Base-by-base conservation (phyloP, 2,797 vertebrate species). In the Helicolenus hilgendorfi region DNA sequence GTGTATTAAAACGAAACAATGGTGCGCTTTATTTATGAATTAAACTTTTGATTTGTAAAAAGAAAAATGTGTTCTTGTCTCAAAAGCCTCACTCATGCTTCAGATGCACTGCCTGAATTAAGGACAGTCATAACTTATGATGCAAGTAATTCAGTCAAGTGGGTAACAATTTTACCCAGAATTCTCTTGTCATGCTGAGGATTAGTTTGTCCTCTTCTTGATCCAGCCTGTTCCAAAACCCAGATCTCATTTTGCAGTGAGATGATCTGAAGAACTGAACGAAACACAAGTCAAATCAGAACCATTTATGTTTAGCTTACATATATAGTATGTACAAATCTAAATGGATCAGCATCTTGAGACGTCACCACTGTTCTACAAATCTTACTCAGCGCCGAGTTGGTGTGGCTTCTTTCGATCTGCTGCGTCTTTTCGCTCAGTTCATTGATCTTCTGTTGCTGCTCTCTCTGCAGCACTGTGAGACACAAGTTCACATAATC, bases 201-300 rank as follows among this genome's bases (percentile, higher is more conserved):
- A 76, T 29, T 20, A 27, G n/a, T 7, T 27, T 29, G 26, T 35
- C 11, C 59, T 71, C 7, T 22, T 29, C 11, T 70, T 49, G 38
- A 58, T 20, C 68, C 31, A 4, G 4, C 45, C 24, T 65, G 71
- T 5, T 89, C 62, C 69, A 91, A 49, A 80, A 71, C 78, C 93
- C 91, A 94, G 53, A 95, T 91, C 33, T 93, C 33, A 73, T 63
- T 80, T 83, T 93, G 93, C 81, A 90, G 76, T 2, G 63, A 65
- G 79, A 94, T 84, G 60, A 94, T 90, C 70, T 92, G 18, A 80
- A 92, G 31, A 83, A 92, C 95, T 96, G 60, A 72, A 78, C n/a
- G 77, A 1, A 59, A 22, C 15, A 38, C 27, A 65, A 31, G 5
- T 36, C 36, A 72, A 26, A 9, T 67, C 10, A 33, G 7, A 56